phyloP scores from a whole-genome alignment of 2,888 invertebrate genomes.

The Odontocerum albicorne region DNA sequence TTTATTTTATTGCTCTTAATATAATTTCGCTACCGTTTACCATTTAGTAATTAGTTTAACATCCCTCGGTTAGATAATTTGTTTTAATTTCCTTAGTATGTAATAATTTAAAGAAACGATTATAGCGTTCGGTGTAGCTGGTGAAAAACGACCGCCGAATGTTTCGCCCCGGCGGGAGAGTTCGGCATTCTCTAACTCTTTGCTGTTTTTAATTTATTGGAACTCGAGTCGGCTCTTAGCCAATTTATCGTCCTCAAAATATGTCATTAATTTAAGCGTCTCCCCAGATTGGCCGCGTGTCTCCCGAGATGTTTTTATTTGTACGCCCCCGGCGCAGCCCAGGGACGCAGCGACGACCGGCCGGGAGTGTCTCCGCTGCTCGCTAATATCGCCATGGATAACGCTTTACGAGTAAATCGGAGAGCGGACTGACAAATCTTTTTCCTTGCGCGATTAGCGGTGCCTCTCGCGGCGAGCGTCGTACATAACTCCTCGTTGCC shows the following conservation, averaged over 20 bases:
- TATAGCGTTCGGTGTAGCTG: too few species aligned
- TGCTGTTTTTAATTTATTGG: conserved; percentile 29
- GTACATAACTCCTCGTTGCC: conserved; percentile 14
- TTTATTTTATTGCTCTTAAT: too few species aligned
- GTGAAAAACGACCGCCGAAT: conserved; percentile 3
- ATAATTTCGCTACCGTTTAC: too few species aligned
- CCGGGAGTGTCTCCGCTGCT: neutral
- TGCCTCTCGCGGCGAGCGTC: conserved; percentile 1
- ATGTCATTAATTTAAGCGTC: conserved; percentile 33
- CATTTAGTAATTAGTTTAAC: too few species aligned
- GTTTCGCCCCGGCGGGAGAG: conserved; percentile 6
- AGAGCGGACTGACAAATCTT: conserved; percentile 7
- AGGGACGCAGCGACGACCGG: neutral
- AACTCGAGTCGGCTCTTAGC: conserved; percentile 25
- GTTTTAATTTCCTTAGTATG: too few species aligned
- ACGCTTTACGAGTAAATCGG: neutral
- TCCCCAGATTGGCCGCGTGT: conserved; percentile 26
- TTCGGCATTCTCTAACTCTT: conserved; percentile 17
- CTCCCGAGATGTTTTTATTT: conserved; percentile 30
- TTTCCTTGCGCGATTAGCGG: conserved; percentile 6
- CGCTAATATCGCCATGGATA: neutral
- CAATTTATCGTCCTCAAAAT: conserved; percentile 35
- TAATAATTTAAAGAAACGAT: too few species aligned
- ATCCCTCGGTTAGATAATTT: too few species aligned
- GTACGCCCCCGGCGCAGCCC: conserved; percentile 28